Evolutionary conservation across 2,113 vertebrate species (phyloP), one percentile per base, ranked within the genome.

Genomic region (Romanogobio albipinnatus): DNA sequence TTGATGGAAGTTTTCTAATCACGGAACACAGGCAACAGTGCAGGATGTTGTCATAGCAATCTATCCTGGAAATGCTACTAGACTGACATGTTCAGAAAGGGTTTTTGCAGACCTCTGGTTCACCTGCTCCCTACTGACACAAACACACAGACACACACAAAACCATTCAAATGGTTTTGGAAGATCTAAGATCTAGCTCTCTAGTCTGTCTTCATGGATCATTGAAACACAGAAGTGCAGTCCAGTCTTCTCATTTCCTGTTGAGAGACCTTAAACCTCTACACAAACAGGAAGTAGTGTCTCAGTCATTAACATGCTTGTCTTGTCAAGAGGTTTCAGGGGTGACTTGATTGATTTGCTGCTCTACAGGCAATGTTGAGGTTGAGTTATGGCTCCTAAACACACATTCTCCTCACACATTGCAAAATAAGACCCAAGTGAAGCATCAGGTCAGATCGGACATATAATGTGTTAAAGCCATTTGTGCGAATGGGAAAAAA

Each of bases 271-370:
- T 39, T 51, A 77, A 58, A 45, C 19, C 33, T 51, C 77, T 59
- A 77, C n/a, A 51, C 26, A 75, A 83, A 85, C 85, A 85, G 74
- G 83, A 88, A 79, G 73, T 47, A 58, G n/a, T 29, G 76, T 70
- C 75, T 73, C 79, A 76, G 61, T 24, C 75, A 33, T 85, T 83
- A 85, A 64, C 76, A 83, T 33, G 29, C 73, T 83, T 76, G 78
- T 43, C 45, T 76, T 68, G 75, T 85, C 84, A 24, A 24, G 76
- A 59, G 66, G 70, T 56, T 58, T 80, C 53, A 36, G 14, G 26
- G 75, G 80, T 9, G 76, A 71, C 15, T 71, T 43, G 61, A 81
- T 53, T 85, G 80, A 86, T 85, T 83, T 79, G 86, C 59, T 56
- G 29, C 43, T 82, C 68, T 45, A 33, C 74, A 51, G 29, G 51